A percentile compares a stretch with the other conserved stretches of the same genome.
These are phyloP conservation scores for Diachasma alloeum DNA, from an alignment of 1,140 invertebrate genomes.

Conservation along the genomic window DNA sequence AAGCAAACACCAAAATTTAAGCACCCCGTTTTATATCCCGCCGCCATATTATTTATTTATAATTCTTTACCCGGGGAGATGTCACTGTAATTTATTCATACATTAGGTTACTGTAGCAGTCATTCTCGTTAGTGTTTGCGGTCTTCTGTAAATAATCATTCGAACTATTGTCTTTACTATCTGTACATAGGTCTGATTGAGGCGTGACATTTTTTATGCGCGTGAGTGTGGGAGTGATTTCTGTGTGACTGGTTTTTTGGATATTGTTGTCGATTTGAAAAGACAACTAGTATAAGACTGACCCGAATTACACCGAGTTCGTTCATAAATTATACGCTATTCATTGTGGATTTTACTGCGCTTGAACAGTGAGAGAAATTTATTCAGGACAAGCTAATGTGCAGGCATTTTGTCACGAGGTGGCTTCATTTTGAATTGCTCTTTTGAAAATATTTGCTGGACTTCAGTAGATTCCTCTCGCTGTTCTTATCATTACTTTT, in stretches of 20 bases:
- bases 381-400: too few species aligned
- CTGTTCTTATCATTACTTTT: not conserved
- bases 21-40: conserved; percentile 21
- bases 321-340: not conserved
- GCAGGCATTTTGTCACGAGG: too few species aligned
- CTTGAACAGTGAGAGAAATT: not conserved
- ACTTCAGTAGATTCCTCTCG: too few species aligned
- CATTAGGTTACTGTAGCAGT: not conserved
- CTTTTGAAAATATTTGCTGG: too few species aligned
- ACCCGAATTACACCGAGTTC: not conserved
- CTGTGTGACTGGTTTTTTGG: not conserved
- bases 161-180: not conserved
- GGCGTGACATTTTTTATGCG: not conserved
- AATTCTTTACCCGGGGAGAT: not conserved
- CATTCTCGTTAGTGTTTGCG: not conserved
- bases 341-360: not conserved
- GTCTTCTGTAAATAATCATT: not conserved
- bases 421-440: too few species aligned
- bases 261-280: not conserved
- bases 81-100: not conserved
- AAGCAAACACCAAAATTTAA: conserved; percentile 32
- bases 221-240: not conserved
- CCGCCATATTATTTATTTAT: conserved; percentile 36
- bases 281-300: conserved; percentile 16
- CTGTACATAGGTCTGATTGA: not conserved